These are phyloP conservation scores for Archivesica marissinica DNA, from an alignment of 1,140 invertebrate genomes.

Conservation along the genomic window DNA sequence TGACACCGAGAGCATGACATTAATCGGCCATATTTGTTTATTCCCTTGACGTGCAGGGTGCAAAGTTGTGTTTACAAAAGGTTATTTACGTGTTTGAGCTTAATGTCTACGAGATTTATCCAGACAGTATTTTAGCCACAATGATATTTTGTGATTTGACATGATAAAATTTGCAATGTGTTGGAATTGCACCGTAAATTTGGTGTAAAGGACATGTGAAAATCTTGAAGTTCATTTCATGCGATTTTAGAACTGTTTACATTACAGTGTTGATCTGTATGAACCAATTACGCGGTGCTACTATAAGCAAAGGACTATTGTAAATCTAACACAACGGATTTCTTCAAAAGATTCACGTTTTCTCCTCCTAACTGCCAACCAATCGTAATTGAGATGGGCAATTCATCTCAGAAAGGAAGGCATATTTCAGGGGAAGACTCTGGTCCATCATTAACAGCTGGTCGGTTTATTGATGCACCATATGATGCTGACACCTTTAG, in stretches of 20 bases:
- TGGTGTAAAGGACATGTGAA: conserved; percentile 50
- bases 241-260: not conserved
- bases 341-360: conserved; percentile 62
- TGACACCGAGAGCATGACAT: conserved; percentile 56
- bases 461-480: conserved; percentile 54
- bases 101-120: not conserved
- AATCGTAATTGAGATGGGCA: conserved; percentile 72
- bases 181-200: not conserved
- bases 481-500: conserved; percentile 17
- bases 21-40: conserved; percentile 63
- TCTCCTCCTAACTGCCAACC: conserved; percentile 56
- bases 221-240: conserved; percentile 6
- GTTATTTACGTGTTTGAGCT: not conserved
- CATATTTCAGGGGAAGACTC: conserved; percentile 79
- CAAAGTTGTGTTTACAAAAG: conserved; percentile 42
- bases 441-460: conserved; percentile 76
- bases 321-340: conserved; percentile 53
- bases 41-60: conserved; percentile 43
- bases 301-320: not conserved
- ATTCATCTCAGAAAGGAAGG: conserved; percentile 73
- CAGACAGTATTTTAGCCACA: not conserved
- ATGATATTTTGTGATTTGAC: conserved; percentile 43
- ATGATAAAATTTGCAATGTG: not conserved
- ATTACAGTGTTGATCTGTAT: not conserved
- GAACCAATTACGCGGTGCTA: not conserved